These are phyloP conservation scores for Hypselothyrea guttata DNA, from an alignment of 2,888 invertebrate species.

Conservation along the genomic window DNA sequence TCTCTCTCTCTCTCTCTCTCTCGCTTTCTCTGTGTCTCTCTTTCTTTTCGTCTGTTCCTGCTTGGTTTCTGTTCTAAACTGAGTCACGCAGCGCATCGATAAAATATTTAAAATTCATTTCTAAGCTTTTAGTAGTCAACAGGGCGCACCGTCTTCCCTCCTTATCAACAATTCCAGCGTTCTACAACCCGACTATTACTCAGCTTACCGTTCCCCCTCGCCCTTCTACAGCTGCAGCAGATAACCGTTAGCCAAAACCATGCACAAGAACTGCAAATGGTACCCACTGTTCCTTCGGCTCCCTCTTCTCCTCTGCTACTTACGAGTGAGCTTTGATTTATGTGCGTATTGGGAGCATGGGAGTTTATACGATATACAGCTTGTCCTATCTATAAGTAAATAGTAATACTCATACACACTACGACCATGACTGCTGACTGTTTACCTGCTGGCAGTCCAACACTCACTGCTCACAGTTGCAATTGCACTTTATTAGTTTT, in stretches of 20 bases:
- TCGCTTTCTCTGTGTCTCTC: conserved; percentile 2
- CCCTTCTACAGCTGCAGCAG: conserved; percentile 16
- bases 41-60: neutral
- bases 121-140: conserved; percentile 66
- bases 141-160: conserved; percentile 24
- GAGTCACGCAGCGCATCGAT: conserved; percentile 71
- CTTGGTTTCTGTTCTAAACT: conserved; percentile 35
- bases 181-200: conserved; percentile 23
- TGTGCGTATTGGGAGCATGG: conserved; percentile 53
- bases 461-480: conserved; percentile 37
- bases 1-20: conserved; percentile 3
- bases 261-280: conserved; percentile 37
- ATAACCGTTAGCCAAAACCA: conserved; percentile 44
- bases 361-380: conserved; percentile 4
- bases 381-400: conserved; percentile 41
- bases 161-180: conserved; percentile 43
- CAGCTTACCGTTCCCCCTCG: conserved; percentile 16
- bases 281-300: conserved; percentile 16
- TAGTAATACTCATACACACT: conserved; percentile 13
- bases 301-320: conserved; percentile 16
- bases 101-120: conserved; percentile 78
- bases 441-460: conserved; percentile 23
- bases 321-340: conserved; percentile 78
- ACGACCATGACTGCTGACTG: conserved; percentile 3
- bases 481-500: conserved; percentile 74